Evolutionary conservation across 2,797 vertebrate species (phyloP).

Genomic region (Malacoctenus gilli): DNA sequence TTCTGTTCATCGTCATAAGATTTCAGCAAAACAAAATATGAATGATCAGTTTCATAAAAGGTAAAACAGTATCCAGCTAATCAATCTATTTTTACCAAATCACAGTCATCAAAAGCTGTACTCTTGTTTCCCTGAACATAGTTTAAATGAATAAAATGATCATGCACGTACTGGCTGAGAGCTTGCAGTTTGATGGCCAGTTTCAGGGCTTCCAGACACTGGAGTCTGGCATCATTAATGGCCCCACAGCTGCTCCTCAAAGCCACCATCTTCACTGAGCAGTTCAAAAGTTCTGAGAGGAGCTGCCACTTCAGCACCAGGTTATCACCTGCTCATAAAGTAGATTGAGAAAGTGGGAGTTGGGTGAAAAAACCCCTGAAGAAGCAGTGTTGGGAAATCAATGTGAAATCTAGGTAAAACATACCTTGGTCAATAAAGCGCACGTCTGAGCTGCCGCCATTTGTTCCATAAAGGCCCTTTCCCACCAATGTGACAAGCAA

Average conservation of each 20-base stretch:
- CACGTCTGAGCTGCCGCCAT: constrained; percentile 56
- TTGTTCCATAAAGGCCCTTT: constrained; percentile 78
- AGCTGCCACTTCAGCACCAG: constrained; percentile 92
- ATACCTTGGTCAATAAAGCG: constrained; percentile 86
- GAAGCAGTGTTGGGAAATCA: not conserved
- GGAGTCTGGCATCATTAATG: constrained; percentile 87
- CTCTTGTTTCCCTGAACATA: no score
- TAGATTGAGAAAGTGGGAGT: not conserved
- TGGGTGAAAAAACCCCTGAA: not conserved
- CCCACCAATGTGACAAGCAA: constrained; percentile 86
- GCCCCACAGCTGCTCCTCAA: constrained; percentile 81
- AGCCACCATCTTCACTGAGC: constrained; percentile 83
- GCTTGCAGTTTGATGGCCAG: constrained; percentile 88
- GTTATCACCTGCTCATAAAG: constrained; percentile 82
- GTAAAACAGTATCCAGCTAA: no score
- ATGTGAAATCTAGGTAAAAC: not conserved
- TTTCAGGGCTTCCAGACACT: constrained; percentile 91
- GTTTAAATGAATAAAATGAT: not conserved
- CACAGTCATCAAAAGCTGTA: no score
- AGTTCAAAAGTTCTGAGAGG: constrained; percentile 86
- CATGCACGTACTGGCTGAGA: constrained; percentile 78
- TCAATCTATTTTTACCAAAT: no score
- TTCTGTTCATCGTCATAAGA: no score
- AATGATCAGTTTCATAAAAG: no score
- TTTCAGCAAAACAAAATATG: no score